Conservation (phyloP, 2,113 vertebrate genomes). For the Nipponia nippon region DNA sequence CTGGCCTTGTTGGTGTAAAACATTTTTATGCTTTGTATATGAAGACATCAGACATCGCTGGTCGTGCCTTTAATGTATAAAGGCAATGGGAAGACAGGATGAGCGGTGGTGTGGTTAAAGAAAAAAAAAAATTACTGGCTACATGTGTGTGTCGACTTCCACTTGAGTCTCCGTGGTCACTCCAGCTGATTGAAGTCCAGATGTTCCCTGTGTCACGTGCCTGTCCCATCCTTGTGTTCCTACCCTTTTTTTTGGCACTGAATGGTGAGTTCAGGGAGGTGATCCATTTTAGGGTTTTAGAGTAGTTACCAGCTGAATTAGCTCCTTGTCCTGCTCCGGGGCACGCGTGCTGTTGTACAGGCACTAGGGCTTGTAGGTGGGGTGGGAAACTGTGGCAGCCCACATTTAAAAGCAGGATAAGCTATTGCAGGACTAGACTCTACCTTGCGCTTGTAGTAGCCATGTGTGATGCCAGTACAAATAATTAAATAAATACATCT, state of each 20-base stretch:
- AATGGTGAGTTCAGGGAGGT: background rate
- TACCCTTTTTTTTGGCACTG: background rate
- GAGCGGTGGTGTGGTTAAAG: background rate
- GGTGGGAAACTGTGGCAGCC: background rate
- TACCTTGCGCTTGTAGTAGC: background rate
- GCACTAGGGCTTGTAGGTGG: background rate
- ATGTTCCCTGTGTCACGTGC: background rate
- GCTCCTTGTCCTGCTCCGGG: background rate
- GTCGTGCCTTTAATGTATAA: background rate
- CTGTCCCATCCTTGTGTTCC: background rate
- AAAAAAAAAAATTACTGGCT: background rate
- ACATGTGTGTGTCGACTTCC: background rate
- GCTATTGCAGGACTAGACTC: background rate
- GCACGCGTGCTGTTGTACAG: accelerated
- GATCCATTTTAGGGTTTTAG: background rate
- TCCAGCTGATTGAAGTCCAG: background rate
- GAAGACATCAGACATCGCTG: background rate
- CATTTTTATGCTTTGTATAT: background rate
- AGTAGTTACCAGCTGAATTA: background rate
- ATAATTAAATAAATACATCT: background rate
- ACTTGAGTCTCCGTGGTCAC: background rate
- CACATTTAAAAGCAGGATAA: background rate
- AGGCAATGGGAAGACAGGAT: background rate
- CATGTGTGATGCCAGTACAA: background rate
- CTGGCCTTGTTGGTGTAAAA: background rate